Base-by-base conservation (phyloP, 2,888 invertebrate genomes). In the Ischnura elegans region DNA sequence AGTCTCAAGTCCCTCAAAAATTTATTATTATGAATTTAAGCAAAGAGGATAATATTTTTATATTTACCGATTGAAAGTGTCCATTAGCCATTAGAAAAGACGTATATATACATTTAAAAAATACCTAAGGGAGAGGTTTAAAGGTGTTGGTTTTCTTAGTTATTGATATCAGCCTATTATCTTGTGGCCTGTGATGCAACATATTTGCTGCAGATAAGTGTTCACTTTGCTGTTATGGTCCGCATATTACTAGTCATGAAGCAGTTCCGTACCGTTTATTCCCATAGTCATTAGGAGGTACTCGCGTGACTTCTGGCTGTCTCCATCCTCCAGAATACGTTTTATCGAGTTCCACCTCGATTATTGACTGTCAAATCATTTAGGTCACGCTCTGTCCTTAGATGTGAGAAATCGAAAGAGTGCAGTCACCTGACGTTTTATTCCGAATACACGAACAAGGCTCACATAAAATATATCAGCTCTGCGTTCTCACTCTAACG, bases 401-500 rank as follows among this genome's bases (percentile, higher is more conserved):
- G 46, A n/a, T 46, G 86, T 86, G 86, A 86, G 86, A 86, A 86
- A n/a, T n/a, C 43, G 86, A n/a, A 86, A 46, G 86, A 86, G 86
- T 86, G 86, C 2, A 46, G 43, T 45, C 45, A 86, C 86, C 45
- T 86, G 86, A 45, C 86, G 43, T 86, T 86, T 45, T 42, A 46
- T 46, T 45, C 86, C n/a, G 86, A 86, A 25, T 13, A 21, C 43
- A 45, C 85, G 13, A 85, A 36, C 36, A 45, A 43, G 45, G 43
- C 45, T 42, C 43, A 86, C 5, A 25, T 45, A 2, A 76, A 76
- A 76, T 10, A 13, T 16, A 13, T 76, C 36, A 4, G 76, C 36
- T 76, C 36, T 76, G n/a, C 51, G 13, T 36, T 36, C 36, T 29
- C n/a, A 13, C 0, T 86, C 86, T 36, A 86, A 36, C 13, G 43